Evolutionary conservation across 2,888 invertebrate species (phyloP).

Genomic region (Noctua pronuba): DNA sequence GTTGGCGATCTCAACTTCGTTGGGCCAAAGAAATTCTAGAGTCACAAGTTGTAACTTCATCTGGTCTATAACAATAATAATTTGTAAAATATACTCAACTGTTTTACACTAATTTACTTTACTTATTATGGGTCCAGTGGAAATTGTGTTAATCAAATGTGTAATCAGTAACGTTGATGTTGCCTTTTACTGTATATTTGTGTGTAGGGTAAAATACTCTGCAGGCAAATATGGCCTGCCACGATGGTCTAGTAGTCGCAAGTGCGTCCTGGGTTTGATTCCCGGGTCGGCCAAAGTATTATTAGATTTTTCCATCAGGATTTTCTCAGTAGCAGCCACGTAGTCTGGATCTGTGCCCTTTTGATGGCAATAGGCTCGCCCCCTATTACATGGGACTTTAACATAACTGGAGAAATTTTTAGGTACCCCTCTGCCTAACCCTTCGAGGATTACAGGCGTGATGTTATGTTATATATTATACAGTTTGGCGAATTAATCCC

Average conservation of each 20-base stretch:
- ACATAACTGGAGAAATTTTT: too few species aligned
- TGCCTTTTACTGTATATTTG: not conserved
- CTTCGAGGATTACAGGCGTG: too few species aligned
- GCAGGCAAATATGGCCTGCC: too few species aligned
- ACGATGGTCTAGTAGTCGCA: too few species aligned
- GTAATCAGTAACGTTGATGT: not conserved
- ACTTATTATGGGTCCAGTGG: not conserved
- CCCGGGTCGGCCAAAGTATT: too few species aligned
- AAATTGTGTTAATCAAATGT: constrained; percentile 34
- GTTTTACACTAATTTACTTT: constrained; percentile 4
- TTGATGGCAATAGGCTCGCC: too few species aligned
- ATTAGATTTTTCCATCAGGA: too few species aligned
- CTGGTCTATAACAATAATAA: constrained; percentile 23
- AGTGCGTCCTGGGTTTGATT: too few species aligned
- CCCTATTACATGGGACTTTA: too few species aligned
- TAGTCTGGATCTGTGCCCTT: too few species aligned
- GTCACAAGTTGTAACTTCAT: constrained; percentile 33
- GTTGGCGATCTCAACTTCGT: constrained; percentile 73
- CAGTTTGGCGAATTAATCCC: not conserved
- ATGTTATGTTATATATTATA: not conserved
- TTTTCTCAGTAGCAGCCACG: too few species aligned
- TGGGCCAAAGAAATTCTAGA: constrained; percentile 64
- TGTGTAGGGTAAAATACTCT: not conserved
- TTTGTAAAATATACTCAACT: not conserved
- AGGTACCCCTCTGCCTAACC: too few species aligned